Evolutionary conservation across 1,140 invertebrate genomes (phyloP).

Genomic region (Drosophila hydei): DNA sequence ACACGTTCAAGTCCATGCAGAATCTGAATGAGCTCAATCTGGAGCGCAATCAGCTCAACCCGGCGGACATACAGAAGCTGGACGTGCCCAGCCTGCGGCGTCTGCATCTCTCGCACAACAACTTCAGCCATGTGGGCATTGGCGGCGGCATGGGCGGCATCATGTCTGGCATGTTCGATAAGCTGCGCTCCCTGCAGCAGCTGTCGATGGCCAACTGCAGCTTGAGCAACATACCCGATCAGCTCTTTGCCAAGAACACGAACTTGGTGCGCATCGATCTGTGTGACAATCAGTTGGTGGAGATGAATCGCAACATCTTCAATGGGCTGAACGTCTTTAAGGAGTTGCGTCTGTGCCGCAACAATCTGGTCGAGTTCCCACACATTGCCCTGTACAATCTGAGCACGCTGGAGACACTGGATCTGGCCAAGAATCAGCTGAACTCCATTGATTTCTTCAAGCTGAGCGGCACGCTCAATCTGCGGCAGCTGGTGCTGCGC

Average conservation of each 20-base stretch:
- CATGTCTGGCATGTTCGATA: conserved; percentile 86
- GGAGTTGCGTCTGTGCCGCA: conserved; percentile 90
- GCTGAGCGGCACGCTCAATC: conserved; percentile 88
- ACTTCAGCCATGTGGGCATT: conserved; percentile 89
- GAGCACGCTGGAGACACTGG: conserved; percentile 89
- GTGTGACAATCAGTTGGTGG: conserved; percentile 87
- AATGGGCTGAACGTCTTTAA: conserved; percentile 88
- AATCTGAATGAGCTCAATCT: conserved; percentile 89
- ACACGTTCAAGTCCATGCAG: conserved; percentile 87
- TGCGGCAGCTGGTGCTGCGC: conserved; percentile 89
- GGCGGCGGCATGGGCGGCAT: conserved; percentile 53
- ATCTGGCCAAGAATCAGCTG: conserved; percentile 89
- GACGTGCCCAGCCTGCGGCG: conserved; percentile 89
- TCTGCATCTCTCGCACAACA: conserved; percentile 90
- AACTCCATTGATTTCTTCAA: conserved; percentile 90
- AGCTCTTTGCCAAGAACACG: conserved; percentile 89
- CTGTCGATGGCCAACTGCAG: conserved; percentile 89
- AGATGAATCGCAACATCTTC: conserved; percentile 88
- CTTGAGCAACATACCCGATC: conserved; percentile 87
- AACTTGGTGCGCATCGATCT: conserved; percentile 90
- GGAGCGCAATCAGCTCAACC: conserved; percentile 89
- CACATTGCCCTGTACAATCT: conserved; percentile 90
- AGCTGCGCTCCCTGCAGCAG: conserved; percentile 90
- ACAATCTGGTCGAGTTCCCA: conserved; percentile 90
- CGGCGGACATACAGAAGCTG: conserved; percentile 87